Evolutionary conservation across 2,113 vertebrate species (phyloP), one percentile per base, ranked within the genome.

Genomic region (Taurulus bubalis): DNA sequence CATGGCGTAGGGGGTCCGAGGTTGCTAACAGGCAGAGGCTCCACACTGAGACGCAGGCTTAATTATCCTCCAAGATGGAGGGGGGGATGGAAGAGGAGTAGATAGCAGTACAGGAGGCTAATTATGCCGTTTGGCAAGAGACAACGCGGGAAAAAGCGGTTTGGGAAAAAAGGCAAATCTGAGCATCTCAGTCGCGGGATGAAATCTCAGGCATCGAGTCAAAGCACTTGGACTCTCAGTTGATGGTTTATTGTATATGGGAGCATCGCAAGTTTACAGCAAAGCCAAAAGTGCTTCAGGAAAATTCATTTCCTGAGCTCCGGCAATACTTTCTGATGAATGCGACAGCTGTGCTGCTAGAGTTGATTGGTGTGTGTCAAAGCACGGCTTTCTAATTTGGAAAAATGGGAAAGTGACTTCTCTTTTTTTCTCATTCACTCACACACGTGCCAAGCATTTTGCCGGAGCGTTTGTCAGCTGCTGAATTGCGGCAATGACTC

Each of bases 291-390:
- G 85, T 79, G 79, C 81, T 89, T 81, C 40, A 34, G 84, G 88
- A 92, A 42, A 91, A 90, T 86, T 88, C 76, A 91, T 91, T 92
- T 93, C 89, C 89, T 87, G 87, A 84, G 85, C 85, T 62, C 70
- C 69, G 62, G 89, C 86, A 83, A 80, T 82, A 82, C 80, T 88
- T 87, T 70, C 2, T 84, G 89, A 91, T 90, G 89, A 93, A 93
- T 89, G 82, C 83, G 88, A 90, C 93, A 92, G 91, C 92, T 91
- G 92, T 76, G 85, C 78, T 12, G 73, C 80, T 56, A 15, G 69
- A 84, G 74, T 34, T 74, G 88, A 89, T 77, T 79, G 62, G 63
- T 79, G 67, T 75, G 71, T 60, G 89, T 88, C 85, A 62, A 87
- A 45, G 72, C 75, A 83, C 3, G 62, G 86, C 86, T 84, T 84